Evolutionary conservation across 2,797 vertebrate species (phyloP).

Genomic region (Sebastes trivittatus): DNA sequence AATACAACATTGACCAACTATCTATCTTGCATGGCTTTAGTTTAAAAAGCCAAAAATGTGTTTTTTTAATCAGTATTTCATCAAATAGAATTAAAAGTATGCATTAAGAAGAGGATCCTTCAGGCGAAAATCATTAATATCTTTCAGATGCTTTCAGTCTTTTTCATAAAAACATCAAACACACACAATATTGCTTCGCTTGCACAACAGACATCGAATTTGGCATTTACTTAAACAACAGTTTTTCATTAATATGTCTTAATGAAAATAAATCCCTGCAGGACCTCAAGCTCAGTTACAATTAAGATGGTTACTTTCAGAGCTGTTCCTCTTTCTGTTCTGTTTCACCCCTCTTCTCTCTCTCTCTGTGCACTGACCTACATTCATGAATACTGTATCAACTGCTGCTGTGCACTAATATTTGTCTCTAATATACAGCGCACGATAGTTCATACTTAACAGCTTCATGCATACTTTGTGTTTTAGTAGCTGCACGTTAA

Average conservation of each 20-base stretch:
- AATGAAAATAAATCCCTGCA: slow-evolving; percentile 16
- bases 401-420: slow-evolving; percentile 3
- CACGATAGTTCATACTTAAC: not conserved
- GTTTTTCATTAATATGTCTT: slow-evolving; percentile 16
- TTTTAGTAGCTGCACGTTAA: slow-evolving; percentile 19
- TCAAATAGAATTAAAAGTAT: not conserved
- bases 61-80: not conserved
- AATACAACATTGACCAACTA: not conserved
- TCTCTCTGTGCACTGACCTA: slow-evolving; percentile 36
- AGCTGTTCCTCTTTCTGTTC: slow-evolving; percentile 6
- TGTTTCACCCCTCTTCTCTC: not conserved
- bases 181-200: not conserved
- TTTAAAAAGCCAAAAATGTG: not conserved
- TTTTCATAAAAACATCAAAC: slow-evolving; percentile 16
- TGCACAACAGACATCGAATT: not conserved
- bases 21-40: not conserved
- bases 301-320: slow-evolving; percentile 24
- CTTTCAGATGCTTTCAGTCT: slow-evolving; percentile 1
- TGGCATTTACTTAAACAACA: not conserved
- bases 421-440: not conserved
- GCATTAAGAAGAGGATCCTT: not conserved
- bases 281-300: slow-evolving; percentile 14
- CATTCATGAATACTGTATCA: slow-evolving; percentile 28
- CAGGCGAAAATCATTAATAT: not conserved
- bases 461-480: slow-evolving; percentile 6